phyloP scores from a whole-genome alignment of 2,797 vertebrate genomes.

The Neosalanx taihuensis region DNA sequence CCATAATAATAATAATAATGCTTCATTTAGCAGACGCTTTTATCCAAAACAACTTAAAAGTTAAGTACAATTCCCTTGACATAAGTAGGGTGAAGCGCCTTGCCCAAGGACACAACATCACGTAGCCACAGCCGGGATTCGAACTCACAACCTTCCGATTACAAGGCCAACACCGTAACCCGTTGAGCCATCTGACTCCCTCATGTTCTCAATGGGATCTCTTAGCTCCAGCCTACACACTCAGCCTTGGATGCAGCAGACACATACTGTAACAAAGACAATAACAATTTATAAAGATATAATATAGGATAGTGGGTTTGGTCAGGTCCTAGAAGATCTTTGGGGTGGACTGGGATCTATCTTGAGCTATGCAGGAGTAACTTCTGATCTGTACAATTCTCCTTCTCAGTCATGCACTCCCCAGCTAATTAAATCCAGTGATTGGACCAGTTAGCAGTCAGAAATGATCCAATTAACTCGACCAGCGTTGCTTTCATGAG shows the following conservation, averaged over 20 bases:
- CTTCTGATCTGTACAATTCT: neutral
- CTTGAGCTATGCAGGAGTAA: neutral
- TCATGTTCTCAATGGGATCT: conserved; percentile 18
- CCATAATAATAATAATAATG: neutral
- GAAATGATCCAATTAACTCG: conserved; percentile 61
- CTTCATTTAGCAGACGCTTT: no score
- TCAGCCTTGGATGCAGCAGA: neutral
- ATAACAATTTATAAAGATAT: no score
- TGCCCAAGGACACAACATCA: no score
- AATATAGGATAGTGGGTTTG: neutral
- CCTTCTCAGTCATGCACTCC: conserved; percentile 55
- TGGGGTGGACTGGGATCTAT: conserved; percentile 16
- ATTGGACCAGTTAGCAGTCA: conserved; percentile 63
- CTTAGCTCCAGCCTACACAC: neutral
- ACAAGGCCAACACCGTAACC: no score
- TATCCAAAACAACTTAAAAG: no score
- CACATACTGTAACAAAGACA: no score
- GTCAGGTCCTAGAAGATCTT: conserved; percentile 25
- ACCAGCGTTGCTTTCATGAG: conserved; percentile 32
- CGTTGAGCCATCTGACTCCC: no score
- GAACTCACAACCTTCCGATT: no score
- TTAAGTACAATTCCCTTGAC: no score
- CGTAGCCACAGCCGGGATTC: no score
- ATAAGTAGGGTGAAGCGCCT: no score
- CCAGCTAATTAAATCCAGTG: conserved; percentile 69